A percentile compares a stretch with the other conserved stretches of the same genome.
phyloP scores from a whole-genome alignment of 2,888 invertebrate species.

The Koerneria pararmatus region DNA sequence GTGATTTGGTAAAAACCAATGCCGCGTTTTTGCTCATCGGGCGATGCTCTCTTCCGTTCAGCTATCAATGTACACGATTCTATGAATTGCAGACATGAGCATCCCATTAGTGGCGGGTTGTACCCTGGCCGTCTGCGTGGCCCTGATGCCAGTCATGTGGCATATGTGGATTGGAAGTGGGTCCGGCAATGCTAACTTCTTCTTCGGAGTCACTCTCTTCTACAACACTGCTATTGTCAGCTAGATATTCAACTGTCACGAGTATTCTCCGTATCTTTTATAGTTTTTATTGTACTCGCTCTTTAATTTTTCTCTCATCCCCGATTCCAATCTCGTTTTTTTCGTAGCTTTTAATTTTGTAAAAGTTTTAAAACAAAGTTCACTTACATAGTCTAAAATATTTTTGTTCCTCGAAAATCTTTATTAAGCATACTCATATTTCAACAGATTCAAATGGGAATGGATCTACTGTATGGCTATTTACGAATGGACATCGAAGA shows the following conservation, averaged over 20 bases:
- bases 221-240: slow-evolving; percentile 81
- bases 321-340: neutral
- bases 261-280: no score
- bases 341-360: neutral
- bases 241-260: no score
- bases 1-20: no score
- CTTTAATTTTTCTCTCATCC: no score
- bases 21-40: no score
- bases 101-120: no score
- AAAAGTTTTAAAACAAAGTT: neutral
- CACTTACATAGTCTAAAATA: neutral
- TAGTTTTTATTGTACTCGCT: no score
- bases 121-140: slow-evolving; percentile 80
- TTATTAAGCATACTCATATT: no score
- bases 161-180: slow-evolving; percentile 96
- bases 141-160: slow-evolving; percentile 86
- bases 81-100: no score
- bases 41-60: no score
- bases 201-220: slow-evolving; percentile 91
- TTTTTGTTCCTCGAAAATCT: no score
- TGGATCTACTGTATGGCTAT: slow-evolving; percentile 16
- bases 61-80: no score
- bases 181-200: slow-evolving; percentile 98
- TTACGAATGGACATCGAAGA: neutral
- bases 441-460: slow-evolving; percentile 17